phyloP scores from a whole-genome alignment of 2,888 invertebrate species.

The Phrixothrix hirtus region DNA sequence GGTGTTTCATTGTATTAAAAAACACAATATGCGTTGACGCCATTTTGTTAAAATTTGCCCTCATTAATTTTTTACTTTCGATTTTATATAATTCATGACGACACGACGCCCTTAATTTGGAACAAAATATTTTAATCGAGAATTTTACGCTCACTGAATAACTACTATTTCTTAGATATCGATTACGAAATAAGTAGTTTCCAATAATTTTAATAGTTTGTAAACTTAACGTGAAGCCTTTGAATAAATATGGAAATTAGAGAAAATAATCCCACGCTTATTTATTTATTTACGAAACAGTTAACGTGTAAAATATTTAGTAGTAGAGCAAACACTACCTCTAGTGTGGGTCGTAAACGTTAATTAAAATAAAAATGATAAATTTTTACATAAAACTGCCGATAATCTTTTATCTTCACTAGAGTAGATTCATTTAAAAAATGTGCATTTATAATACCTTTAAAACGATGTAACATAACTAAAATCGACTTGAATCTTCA shows the following conservation, averaged over 20 bases:
- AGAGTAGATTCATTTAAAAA: background rate
- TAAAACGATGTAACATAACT: background rate
- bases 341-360: constrained; percentile 1
- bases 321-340: constrained; percentile 7
- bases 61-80: too few species aligned
- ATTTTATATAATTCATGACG: too few species aligned
- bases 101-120: too few species aligned
- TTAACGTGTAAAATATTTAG: background rate
- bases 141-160: too few species aligned
- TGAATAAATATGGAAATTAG: background rate
- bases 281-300: background rate
- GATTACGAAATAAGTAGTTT: too few species aligned
- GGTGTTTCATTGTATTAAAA: too few species aligned
- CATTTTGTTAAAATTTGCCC: too few species aligned
- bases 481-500: background rate
- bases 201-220: too few species aligned
- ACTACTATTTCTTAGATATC: too few species aligned
- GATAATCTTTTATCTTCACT: background rate
- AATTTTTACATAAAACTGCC: background rate
- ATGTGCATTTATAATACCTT: background rate
- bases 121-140: too few species aligned
- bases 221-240: too few species aligned
- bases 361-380: constrained; percentile 2
- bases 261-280: background rate
- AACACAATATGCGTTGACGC: too few species aligned